phyloP scores from a whole-genome alignment of 1,140 invertebrate species.

The Lethrus apterus region DNA sequence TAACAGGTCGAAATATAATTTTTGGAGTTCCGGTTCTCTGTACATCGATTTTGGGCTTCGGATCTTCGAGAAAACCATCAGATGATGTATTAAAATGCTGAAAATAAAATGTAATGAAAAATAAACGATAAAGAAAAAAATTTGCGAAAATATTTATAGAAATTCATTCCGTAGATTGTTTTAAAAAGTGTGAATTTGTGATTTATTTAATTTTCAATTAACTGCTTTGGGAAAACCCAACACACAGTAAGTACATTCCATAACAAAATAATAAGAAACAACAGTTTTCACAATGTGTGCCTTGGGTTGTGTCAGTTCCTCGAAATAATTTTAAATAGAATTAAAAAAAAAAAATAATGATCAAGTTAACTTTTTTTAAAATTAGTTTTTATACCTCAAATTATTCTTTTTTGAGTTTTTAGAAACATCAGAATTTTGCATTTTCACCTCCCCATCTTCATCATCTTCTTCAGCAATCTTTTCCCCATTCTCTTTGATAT shows the following conservation, averaged over 20 bases:
- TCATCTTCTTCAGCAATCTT: constrained; percentile 25
- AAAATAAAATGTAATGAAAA: too few species aligned
- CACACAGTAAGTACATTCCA: too few species aligned
- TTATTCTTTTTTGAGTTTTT: too few species aligned
- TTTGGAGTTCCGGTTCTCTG: constrained; percentile 64
- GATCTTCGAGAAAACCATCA: constrained; percentile 72
- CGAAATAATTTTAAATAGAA: constrained; percentile 38
- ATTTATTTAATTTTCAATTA: too few species aligned
- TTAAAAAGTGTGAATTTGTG: too few species aligned
- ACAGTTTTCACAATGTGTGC: not conserved
- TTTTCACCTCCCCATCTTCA: constrained; percentile 31
- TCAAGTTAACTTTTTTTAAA: too few species aligned
- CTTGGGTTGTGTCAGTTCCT: not conserved
- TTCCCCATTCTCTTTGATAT: constrained; percentile 41
- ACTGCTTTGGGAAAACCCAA: too few species aligned
- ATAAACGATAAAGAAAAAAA: constrained; percentile 10
- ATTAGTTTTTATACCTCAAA: too few species aligned
- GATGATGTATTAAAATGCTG: constrained; percentile 61
- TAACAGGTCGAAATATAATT: constrained; percentile 72
- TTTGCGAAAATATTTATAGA: not conserved
- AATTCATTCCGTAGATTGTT: too few species aligned
- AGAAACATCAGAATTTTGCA: too few species aligned
- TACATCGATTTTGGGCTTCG: constrained; percentile 73
- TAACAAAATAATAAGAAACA: not conserved
- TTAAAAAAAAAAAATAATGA: too few species aligned